Base-by-base conservation (phyloP, 2,888 invertebrate species). In the Podotricha telesiphe region DNA sequence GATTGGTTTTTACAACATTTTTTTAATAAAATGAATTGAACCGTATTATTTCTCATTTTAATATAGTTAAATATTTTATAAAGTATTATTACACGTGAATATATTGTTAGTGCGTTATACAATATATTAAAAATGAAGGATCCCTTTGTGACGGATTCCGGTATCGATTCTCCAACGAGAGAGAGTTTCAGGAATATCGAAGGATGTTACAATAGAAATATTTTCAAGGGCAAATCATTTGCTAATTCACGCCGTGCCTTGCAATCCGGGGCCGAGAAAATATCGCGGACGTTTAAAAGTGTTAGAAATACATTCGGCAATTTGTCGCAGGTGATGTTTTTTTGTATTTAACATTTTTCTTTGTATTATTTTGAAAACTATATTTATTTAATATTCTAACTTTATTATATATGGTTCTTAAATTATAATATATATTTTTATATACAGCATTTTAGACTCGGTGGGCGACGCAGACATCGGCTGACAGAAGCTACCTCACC, bases 291-390 rank as follows among this genome's bases (percentile, higher is more conserved):
- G 0, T 94, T 96, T 76, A 94, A 94, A 70, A 94, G 93, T 73
- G 94, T 96, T 22, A 89, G 94, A 76, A 95, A 95, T 68, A 94
- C 95, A 19, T 94, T 96, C 73, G 95, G 95, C 15, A 94, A 94
- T 69, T 88, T 95, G 73, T 94, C 96, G 58, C 96, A 96, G 94
- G 96, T 95, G 79, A 15, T 28, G 13, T 55, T 67, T 51, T 64
- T 13, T 34, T 19, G 15, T 42, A 63, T 22, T 40, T 10, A 17
- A 19, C 7, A 8, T 50, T 10, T 11, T 45, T 28, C 11, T 55
- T 37, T 50, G n/a, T 48, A 15, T 20, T 3, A 10, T 55, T 72
- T 42, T 42, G 8, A n/a, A n/a, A n/a, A n/a, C n/a, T n/a, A n/a
- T n/a, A n/a, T n/a, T n/a, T n/a, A n/a, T n/a, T n/a, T n/a, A n/a